Evolutionary conservation across 2,888 invertebrate genomes (phyloP).

Genomic region (Laothoe populi): DNA sequence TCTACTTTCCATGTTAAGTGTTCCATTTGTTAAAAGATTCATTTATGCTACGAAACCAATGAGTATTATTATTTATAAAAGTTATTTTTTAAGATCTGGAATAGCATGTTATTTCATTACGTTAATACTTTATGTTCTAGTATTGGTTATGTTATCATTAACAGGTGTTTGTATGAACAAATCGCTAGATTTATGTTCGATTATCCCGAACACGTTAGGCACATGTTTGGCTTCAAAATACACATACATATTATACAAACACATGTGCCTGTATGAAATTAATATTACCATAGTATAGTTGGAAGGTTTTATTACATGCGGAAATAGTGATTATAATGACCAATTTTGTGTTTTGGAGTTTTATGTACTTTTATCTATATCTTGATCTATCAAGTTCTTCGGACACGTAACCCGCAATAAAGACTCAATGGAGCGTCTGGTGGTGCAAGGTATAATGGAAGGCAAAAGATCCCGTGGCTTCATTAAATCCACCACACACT

Average conservation of each 20-base stretch:
- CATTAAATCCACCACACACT: too few relatives aligned
- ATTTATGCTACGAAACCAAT: background rate
- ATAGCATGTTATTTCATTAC: too few relatives aligned
- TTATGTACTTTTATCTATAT: background rate
- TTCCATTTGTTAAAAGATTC: background rate
- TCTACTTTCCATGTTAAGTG: too few relatives aligned
- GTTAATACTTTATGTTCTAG: background rate
- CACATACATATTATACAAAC: background rate
- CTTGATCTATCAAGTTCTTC: too few relatives aligned
- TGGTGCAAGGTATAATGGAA: too few relatives aligned
- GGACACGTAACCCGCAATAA: too few relatives aligned
- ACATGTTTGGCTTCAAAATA: background rate
- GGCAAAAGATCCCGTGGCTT: too few relatives aligned
- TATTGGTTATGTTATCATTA: background rate
- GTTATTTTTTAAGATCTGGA: background rate
- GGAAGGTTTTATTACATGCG: background rate
- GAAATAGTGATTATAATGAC: background rate
- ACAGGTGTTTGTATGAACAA: background rate
- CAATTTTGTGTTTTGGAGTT: background rate
- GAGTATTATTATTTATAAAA: background rate
- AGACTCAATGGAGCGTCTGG: too few relatives aligned
- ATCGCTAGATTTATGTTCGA: conserved; percentile 6
- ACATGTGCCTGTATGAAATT: background rate
- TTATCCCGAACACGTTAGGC: conserved; percentile 1
- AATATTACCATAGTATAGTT: conserved; percentile 4